These are phyloP conservation scores for Aratinga solstitialis DNA, from an alignment of 2,797 vertebrate genomes.

Conservation along the genomic window DNA sequence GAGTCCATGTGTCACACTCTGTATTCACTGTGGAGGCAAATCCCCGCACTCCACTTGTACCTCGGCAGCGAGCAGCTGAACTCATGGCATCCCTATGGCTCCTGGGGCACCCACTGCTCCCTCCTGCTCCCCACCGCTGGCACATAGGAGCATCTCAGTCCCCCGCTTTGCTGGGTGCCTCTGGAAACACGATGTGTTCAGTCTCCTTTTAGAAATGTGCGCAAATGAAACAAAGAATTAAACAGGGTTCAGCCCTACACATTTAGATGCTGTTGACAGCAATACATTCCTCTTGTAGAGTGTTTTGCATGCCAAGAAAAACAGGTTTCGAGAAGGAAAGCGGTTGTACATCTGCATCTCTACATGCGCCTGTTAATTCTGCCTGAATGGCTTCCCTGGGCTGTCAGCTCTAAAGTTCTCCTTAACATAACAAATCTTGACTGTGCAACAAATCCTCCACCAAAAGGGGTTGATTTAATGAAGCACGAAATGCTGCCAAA, in stretches of 20 bases:
- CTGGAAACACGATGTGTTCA: accelerated
- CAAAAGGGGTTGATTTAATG: not conserved
- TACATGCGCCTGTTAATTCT: not conserved
- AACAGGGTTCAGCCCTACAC: not conserved
- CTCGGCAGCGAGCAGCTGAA: not conserved
- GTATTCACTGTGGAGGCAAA: not conserved
- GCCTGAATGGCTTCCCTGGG: not conserved
- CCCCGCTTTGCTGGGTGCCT: not conserved
- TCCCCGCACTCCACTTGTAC: not conserved
- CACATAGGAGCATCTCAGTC: not conserved
- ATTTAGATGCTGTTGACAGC: not conserved
- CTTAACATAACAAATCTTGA: not conserved
- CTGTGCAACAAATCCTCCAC: not conserved
- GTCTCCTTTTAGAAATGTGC: not conserved
- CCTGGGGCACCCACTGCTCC: not conserved
- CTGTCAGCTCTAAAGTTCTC: constrained; percentile 19
- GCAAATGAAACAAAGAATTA: not conserved
- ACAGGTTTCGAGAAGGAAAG: not conserved
- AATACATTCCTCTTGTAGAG: not conserved
- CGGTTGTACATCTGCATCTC: not conserved
- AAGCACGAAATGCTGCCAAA: not conserved
- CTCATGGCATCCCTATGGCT: not conserved
- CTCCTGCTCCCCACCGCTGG: not conserved
- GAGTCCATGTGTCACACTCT: not conserved
- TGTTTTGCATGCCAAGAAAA: not conserved